A percentile compares a stretch with the other conserved stretches of the same genome.
Evolutionary conservation across 2,888 invertebrate species (phyloP).

Genomic region (Smittia aterrima): DNA sequence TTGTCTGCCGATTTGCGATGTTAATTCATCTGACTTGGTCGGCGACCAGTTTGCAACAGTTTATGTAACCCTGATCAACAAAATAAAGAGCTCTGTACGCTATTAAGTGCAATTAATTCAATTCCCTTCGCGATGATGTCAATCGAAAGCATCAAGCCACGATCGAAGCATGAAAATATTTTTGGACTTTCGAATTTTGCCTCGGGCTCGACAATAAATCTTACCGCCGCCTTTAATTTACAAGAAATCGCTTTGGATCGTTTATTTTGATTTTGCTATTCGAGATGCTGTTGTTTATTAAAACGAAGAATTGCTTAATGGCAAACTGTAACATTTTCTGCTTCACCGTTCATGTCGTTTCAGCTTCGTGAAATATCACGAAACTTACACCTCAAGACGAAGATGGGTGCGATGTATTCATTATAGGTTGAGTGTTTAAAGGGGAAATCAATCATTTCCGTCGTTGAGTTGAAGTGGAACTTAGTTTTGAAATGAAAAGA

Average conservation of each 20-base stretch:
- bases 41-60: not conserved
- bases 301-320: conserved; percentile 12
- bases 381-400: not conserved
- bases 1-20: too few relatives aligned
- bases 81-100: not conserved
- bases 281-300: not conserved
- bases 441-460: too few relatives aligned
- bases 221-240: not conserved
- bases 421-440: too few relatives aligned
- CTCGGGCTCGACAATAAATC: not conserved
- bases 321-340: conserved; percentile 33
- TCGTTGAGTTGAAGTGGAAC: too few relatives aligned
- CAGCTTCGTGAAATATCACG: conserved; percentile 26
- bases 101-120: conserved; percentile 4
- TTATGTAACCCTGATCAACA: not conserved
- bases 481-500: too few relatives aligned
- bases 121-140: not conserved
- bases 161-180: not conserved
- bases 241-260: not conserved
- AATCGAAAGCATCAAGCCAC: not conserved
- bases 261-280: not conserved
- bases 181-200: not conserved
- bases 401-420: not conserved
- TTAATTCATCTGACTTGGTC: too few relatives aligned
- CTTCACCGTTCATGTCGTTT: not conserved